These are phyloP conservation scores for Indicator maculatus DNA, from an alignment of 2,113 vertebrate species.

Conservation along the genomic window DNA sequence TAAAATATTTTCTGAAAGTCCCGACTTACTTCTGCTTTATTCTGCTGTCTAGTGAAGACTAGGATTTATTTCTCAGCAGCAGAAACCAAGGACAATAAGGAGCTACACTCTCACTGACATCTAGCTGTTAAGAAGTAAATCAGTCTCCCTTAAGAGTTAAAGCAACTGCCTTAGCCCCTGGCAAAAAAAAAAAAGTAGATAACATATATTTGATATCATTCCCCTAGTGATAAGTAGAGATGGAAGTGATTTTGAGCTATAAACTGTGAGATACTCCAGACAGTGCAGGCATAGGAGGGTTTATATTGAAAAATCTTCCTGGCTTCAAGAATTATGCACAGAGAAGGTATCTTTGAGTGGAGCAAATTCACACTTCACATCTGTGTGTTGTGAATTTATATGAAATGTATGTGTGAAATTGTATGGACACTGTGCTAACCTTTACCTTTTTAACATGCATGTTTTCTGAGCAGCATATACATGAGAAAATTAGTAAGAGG, in stretches of 20 bases:
- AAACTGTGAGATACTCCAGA: neutral
- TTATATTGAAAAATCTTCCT: neutral
- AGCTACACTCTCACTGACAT: neutral
- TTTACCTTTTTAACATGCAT: neutral
- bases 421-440: neutral
- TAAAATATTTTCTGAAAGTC: constrained; percentile 17
- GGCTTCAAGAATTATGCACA: neutral
- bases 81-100: neutral
- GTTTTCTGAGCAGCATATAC: neutral
- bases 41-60: neutral
- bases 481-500: neutral
- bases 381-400: neutral
- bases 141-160: neutral
- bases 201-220: constrained; percentile 8
- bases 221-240: neutral
- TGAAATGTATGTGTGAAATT: neutral
- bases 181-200: neutral
- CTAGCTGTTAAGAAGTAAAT: constrained; percentile 11
- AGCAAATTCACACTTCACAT: neutral
- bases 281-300: neutral
- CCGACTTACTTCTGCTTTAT: constrained; percentile 9
- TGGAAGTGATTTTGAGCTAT: constrained; percentile 35
- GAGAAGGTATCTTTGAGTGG: neutral
- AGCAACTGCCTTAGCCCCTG: neutral
- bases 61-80: constrained; percentile 29